Evolutionary conservation across 92 coral and sea anemone genomes (phyloP), one percentile per base, ranked within the genome.

Genomic region (Porites evermanni): DNA sequence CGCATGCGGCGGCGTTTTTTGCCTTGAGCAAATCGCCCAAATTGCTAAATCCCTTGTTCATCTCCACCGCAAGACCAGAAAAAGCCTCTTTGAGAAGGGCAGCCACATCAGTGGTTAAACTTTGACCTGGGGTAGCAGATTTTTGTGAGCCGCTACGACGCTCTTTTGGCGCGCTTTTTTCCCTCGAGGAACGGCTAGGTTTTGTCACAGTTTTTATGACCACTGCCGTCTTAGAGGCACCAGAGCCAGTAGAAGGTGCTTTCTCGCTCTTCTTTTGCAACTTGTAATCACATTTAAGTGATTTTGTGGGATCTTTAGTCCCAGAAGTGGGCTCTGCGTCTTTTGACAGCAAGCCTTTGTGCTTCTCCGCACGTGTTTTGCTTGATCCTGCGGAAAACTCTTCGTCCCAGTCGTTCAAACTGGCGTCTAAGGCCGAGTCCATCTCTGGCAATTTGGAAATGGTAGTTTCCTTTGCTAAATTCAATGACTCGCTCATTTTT

Each of bases 91-190:
- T 56, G 51, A 75, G 80, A 64, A 75, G 51, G 67, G 66, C 67
- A 75, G 80, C 67, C 67, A 75, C 53, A 51, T 75, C 80, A 21
- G 80, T 56, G 80, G 80, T 75, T 56, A 65, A 75, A 53, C 79
- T 75, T 75, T 75, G 67, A 67, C 80, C 80, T 29, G 80, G 80
- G 23, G 80, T 56, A 59, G 66, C 80, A 56, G 67, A 75, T 75
- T 59, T 21, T 38, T 75, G 66, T 75, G 51, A 71, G 54, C 54
- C 20, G 21, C 54, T 71, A 26, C 75, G 24, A 20, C 56, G 75
- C 75, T 13, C 54, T 24, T 67, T 67, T 70, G 74, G 74, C 74
- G 53, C 21, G 74, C 74, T 72, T 72, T 72, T 72, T 72, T 23
- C 76, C 56, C 16, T 72, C 20, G 74, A 70, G 17, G 74, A 70